Evolutionary conservation across 2,113 vertebrate species (phyloP), one percentile per base, ranked within the genome.

Genomic region (Apodemus speciosus): DNA sequence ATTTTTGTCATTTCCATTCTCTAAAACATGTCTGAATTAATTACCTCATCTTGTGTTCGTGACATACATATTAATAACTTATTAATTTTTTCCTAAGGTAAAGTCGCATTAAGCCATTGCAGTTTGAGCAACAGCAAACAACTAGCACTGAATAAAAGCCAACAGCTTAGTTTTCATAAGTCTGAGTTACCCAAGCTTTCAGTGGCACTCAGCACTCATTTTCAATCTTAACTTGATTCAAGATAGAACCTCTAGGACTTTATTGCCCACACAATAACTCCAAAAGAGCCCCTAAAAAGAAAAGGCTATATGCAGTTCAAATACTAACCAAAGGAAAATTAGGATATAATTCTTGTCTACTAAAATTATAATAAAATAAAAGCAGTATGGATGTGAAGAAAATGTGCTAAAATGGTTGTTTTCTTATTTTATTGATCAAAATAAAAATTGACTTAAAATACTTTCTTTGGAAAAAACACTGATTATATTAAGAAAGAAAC

Each of bases 401-500:
- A 13, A 6, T 77, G 2, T 80, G 14, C 30, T 92, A 86, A 89
- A 92, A 80, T 92, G 30, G 13, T 2, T 9, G 25, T 71, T 84
- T 20, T 53, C 10, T 40, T 73, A 83, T 87, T 90, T 88, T 92
- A 51, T 18, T 90, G 1, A 10, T 56, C 46, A 35, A 38, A 95
- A 88, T 80, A 90, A 90, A 90, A 92, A 91, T 89, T 81, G 27
- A 93, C 88, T 89, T 89, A 13, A 91, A 89, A 83, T 93, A 69
- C 43, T 14, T 25, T 51, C n/a, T 68, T 83, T 68, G 73, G 32
- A 89, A 49, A 64, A 9, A 85, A 85, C 66, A 35, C 10, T 85
- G 40, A 49, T 46, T 84, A 46, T 84, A 35, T 8, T 85, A 66
- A 20, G 27, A 85, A 66, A 49, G 2, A 84, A 84, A 15, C 1